phyloP scores from a whole-genome alignment of 2,113 vertebrate genomes.

The Pelecanoides urinatrix region DNA sequence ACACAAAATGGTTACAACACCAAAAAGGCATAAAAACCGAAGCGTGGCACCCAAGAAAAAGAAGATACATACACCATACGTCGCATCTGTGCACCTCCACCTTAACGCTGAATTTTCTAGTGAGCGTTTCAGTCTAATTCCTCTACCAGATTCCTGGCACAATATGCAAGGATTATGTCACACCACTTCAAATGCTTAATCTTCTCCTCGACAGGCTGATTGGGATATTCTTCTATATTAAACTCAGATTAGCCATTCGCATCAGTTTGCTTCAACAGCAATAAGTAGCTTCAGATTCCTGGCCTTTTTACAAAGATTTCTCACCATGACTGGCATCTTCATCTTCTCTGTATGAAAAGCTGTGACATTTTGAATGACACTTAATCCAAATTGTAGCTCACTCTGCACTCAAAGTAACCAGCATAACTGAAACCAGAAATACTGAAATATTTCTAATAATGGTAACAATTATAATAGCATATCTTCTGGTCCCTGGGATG shows the following conservation, averaged over 20 bases:
- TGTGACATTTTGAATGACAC: neutral
- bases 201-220: neutral
- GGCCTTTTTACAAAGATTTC: neutral
- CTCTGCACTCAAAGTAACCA: neutral
- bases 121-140: neutral
- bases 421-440: neutral
- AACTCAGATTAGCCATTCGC: neutral
- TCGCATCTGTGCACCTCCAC: neutral
- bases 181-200: neutral
- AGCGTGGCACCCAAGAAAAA: neutral
- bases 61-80: rapidly evolving
- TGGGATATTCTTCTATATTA: neutral
- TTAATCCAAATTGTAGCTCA: neutral
- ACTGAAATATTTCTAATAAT: neutral
- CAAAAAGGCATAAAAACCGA: neutral
- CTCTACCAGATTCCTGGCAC: neutral
- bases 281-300: neutral
- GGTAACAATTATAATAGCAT: neutral
- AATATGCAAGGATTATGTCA: neutral
- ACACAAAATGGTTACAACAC: neutral
- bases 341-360: neutral
- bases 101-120: neutral
- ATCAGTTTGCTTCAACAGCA: neutral
- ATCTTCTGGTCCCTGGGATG: neutral
- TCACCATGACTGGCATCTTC: neutral